Conservation (phyloP, 30 jellyfish, hydroid and myxozoan species). For the Sanderia malayensis region DNA sequence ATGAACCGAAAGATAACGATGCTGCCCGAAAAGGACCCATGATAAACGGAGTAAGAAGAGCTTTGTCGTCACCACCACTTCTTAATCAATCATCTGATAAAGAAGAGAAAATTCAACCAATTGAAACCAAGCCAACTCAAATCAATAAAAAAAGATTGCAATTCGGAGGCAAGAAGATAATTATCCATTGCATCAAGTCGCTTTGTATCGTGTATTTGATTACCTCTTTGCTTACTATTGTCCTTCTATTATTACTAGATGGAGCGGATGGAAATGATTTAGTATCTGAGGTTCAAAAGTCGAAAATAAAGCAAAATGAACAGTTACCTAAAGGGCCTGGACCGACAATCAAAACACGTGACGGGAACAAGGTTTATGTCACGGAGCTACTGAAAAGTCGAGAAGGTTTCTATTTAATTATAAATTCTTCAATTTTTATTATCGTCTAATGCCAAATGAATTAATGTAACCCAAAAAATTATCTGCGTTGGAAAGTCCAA, state of each 20-base stretch:
- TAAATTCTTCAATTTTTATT: too few species aligned
- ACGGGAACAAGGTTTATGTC: conserved; percentile 70
- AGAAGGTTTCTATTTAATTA: conserved; percentile 45
- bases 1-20: conserved; percentile 50
- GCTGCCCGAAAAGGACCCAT: conserved; percentile 69
- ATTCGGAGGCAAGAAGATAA: background rate
- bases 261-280: too few species aligned
- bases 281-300: conserved; percentile 35
- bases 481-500: too few species aligned
- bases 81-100: conserved; percentile 12
- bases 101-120: background rate
- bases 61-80: conserved; percentile 37
- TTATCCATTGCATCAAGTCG: too few species aligned
- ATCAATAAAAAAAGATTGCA: background rate
- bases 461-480: too few species aligned
- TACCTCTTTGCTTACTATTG: too few species aligned
- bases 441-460: too few species aligned
- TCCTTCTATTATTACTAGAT: too few species aligned
- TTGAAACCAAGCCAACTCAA: background rate
- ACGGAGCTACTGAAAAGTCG: conserved; percentile 74
- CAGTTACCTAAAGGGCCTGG: conserved; percentile 74
- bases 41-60: conserved; percentile 90
- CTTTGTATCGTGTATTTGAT: too few species aligned
- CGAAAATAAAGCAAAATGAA: conserved; percentile 24
- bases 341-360: conserved; percentile 73